Percentiles rank a stretch among this genome's conserved stretches.
These are phyloP conservation scores for Melitaea cinxia DNA, from an alignment of 1,140 invertebrate species.

Conservation along the genomic window DNA sequence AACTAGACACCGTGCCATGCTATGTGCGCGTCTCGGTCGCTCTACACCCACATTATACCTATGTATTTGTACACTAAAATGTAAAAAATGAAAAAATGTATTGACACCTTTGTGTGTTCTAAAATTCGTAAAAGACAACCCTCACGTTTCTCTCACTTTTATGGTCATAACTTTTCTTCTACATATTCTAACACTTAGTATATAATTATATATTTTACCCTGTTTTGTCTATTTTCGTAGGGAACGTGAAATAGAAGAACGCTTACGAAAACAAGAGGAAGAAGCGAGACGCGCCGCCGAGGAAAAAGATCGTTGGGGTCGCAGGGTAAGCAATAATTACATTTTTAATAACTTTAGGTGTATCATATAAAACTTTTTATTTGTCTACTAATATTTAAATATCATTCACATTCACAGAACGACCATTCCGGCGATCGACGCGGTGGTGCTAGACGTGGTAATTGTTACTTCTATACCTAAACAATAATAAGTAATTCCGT, in stretches of 20 bases:
- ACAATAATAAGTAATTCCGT: not conserved
- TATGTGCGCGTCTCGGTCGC: conserved; percentile 57
- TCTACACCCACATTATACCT: conserved; percentile 60
- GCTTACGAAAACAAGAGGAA: conserved; percentile 75
- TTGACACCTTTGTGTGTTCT: too few relatives aligned
- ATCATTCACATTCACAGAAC: conserved; percentile 52
- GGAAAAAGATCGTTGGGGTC: conserved; percentile 76
- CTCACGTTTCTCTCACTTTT: too few relatives aligned
- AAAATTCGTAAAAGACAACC: too few relatives aligned
- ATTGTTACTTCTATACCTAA: conserved; percentile 19
- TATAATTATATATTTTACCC: too few relatives aligned
- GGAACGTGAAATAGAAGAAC: conserved; percentile 80
- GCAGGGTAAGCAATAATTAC: conserved; percentile 61
- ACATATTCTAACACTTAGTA: too few relatives aligned
- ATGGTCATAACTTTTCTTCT: too few relatives aligned
- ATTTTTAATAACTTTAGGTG: too few relatives aligned
- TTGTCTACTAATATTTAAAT: not conserved
- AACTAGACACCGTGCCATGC: conserved; percentile 62
- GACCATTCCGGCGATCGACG: conserved; percentile 74
- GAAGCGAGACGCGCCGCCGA: conserved; percentile 67
- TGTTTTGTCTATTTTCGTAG: too few relatives aligned
- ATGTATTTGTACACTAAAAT: too few relatives aligned
- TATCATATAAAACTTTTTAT: not conserved
- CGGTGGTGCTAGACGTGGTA: conserved; percentile 63
- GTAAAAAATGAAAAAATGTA: too few relatives aligned